These are phyloP conservation scores for Indicator maculatus DNA, from an alignment of 2,113 vertebrate species.

Conservation along the genomic window DNA sequence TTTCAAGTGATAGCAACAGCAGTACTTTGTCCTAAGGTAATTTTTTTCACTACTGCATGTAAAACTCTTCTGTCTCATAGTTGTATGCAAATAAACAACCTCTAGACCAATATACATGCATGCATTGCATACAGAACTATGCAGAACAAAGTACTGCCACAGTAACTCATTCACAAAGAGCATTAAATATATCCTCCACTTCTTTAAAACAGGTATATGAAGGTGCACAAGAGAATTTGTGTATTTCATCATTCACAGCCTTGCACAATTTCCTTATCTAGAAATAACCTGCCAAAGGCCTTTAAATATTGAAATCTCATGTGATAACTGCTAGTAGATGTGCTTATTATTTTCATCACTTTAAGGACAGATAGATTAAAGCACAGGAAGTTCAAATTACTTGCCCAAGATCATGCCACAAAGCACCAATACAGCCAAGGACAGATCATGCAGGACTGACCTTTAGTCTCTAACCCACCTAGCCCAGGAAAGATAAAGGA, in stretches of 20 bases:
- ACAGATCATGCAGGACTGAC: background rate
- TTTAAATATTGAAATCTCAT: background rate
- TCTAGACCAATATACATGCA: background rate
- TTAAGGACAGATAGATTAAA: background rate
- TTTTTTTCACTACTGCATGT: rapidly evolving
- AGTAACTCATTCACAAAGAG: background rate
- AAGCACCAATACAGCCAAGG: background rate
- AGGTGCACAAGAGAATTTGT: background rate
- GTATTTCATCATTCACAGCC: background rate
- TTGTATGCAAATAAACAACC: background rate
- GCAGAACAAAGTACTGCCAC: background rate
- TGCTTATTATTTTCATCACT: background rate
- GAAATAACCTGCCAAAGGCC: background rate
- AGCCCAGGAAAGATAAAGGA: background rate
- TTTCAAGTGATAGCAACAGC: background rate
- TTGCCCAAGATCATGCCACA: background rate
- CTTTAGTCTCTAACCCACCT: background rate
- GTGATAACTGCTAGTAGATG: background rate
- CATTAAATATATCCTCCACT: background rate
- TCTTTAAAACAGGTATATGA: background rate
- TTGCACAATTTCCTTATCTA: background rate
- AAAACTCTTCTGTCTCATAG: background rate
- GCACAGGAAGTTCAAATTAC: background rate
- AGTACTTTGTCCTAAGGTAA: background rate
- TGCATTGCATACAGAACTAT: background rate